Evolutionary conservation across 2,888 invertebrate species (phyloP), one percentile per base, ranked within the genome.

Genomic region (Cheiracanthium punctorium): DNA sequence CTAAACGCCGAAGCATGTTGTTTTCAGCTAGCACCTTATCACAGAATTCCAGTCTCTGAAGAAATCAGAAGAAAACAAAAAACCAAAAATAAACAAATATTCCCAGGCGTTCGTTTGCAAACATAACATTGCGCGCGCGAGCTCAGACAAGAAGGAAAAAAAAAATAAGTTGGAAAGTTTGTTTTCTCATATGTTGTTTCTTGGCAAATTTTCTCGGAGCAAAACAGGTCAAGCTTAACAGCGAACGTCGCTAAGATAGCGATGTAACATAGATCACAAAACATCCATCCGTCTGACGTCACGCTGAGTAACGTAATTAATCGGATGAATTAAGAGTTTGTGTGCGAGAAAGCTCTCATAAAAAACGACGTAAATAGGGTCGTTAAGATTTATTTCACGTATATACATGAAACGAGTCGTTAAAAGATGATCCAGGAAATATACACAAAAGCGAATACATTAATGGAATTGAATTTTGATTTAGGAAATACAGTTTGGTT

Each of bases 381-480:
- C 58, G 58, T 58, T 58, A 58, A 58, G 58, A 58, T 58, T 58
- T 58, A 58, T 24, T 58, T 20, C 58, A 58, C 58, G 58, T 58
- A 17, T 58, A 58, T 58, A 17, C 24, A 58, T 24, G 58, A 24
- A 24, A 58, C 1, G 24, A 4, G 58, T 58, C 58, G 24, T 58
- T 58, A 58, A 58, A 24, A 17, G 20, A 58, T 24, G 24, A 58
- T 58, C 24, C 58, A n/a, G 58, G 58, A 58, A 58, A 58, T 58
- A 37, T n/a, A n/a, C n/a, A n/a, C n/a, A n/a, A n/a, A n/a, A n/a
- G n/a, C n/a, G n/a, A n/a, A n/a, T n/a, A n/a, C n/a, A n/a, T n/a
- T n/a, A n/a, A n/a, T n/a, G n/a, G n/a, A n/a, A n/a, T n/a, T n/a
- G n/a, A n/a, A n/a, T n/a, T n/a, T n/a, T n/a, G n/a, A n/a, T n/a